phyloP scores from a whole-genome alignment of 2,888 invertebrate species.

The Pandemis corylana region DNA sequence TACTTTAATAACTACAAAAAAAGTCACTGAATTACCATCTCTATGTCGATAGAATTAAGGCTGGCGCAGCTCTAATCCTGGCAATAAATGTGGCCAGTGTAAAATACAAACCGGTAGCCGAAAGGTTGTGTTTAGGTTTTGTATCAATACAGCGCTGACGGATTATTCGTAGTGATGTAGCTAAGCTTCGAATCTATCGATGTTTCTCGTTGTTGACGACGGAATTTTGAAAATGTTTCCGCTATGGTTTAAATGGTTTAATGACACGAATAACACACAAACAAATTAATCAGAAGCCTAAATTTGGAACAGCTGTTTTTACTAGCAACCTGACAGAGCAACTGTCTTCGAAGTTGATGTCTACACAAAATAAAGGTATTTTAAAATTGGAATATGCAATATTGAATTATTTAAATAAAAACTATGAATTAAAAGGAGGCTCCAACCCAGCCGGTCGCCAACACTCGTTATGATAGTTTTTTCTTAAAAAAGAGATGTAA shows the following conservation, averaged over 20 bases:
- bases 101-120: constrained; percentile 75
- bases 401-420: too few relatives aligned
- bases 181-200: constrained; percentile 38
- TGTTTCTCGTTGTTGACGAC: constrained; percentile 22
- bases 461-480: neutral
- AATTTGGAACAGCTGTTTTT: too few relatives aligned
- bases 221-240: neutral
- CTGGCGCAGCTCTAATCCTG: constrained; percentile 58
- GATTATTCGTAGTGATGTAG: constrained; percentile 54
- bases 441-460: too few relatives aligned
- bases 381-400: too few relatives aligned
- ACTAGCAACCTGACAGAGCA: too few relatives aligned
- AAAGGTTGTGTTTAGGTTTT: constrained; percentile 74
- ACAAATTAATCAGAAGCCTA: too few relatives aligned
- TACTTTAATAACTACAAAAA: constrained; percentile 71
- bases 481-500: too few relatives aligned
- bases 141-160: constrained; percentile 70
- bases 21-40: constrained; percentile 24
- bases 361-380: too few relatives aligned
- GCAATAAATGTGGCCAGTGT: constrained; percentile 62
- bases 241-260: too few relatives aligned
- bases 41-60: constrained; percentile 45
- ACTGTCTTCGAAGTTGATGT: too few relatives aligned
- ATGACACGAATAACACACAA: too few relatives aligned
- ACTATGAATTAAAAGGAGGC: too few relatives aligned